Evolutionary conservation across 2,113 vertebrate genomes (phyloP), one percentile per base, ranked within the genome.

Genomic region (Edolisoma coerulescens): DNA sequence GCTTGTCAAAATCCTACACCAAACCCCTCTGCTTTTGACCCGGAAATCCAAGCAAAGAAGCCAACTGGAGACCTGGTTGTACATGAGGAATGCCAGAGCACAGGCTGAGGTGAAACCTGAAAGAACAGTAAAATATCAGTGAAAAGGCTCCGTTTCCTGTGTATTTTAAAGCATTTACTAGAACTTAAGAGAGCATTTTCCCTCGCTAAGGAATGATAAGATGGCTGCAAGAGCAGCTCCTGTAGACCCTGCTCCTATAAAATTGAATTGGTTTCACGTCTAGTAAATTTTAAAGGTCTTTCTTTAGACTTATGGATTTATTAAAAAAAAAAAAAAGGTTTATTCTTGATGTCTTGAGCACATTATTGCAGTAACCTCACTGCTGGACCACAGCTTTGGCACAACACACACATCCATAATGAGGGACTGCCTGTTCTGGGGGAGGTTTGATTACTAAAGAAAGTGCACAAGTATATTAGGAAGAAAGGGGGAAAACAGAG

Each of bases 321-420:
- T 76, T 20, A 3, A 39, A 15, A 42, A 59, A 79, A 78, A 8
- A 26, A 42, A 67, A 74, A 73, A 67, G 76, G 82, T 96, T 95
- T 94, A 39, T 91, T 84, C 42, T 84, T 89, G 87, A 83, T 84
- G 80, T 84, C 91, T 80, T 22, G 75, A 85, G 84, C 81, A 68
- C 73, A 35, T 93, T 83, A 53, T 89, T 94, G 93, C 68, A 81
- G 68, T 69, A 88, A 78, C 83, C 79, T 91, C 79, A 84, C 33
- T 81, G 85, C 80, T 93, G 90, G 91, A 84, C 59, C 86, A 79
- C 59, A 88, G 7, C 87, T 88, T 85, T 96, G 96, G 95, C 96
- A 96, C 88, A 79, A 82, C 88, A 89, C 73, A 49, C 74, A 77
- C 77, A 96, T 95, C 91, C 52, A 15, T 89, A 95, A 95, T 87